Percentiles rank a stretch among this genome's conserved stretches.
These are phyloP conservation scores for Odocoileus virginianus DNA, from an alignment of 2,113 vertebrate species.

Conservation along the genomic window DNA sequence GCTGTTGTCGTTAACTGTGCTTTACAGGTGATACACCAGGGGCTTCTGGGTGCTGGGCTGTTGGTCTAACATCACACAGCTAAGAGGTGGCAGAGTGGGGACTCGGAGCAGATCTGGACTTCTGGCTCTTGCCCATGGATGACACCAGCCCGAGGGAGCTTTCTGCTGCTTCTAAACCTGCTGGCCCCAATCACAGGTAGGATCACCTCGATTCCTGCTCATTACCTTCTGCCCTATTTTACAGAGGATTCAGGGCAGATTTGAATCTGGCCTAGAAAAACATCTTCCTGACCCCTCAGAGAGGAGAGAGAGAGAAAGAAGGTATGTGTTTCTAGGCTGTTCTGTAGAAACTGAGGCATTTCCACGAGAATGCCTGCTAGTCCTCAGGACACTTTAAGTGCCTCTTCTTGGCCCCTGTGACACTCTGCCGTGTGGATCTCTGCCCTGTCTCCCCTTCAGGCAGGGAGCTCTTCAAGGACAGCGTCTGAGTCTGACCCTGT, in stretches of 20 bases:
- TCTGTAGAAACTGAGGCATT: neutral
- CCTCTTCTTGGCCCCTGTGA: neutral
- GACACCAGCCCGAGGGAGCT: neutral
- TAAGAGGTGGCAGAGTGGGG: neutral
- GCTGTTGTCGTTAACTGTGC: neutral
- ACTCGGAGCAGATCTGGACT: neutral
- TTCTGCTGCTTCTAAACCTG: neutral
- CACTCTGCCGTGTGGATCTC: neutral
- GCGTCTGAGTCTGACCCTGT: neutral
- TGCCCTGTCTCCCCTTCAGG: neutral
- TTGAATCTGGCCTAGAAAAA: conserved; percentile 61
- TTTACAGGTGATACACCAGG: neutral
- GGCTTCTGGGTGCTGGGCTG: neutral
- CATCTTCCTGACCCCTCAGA: neutral
- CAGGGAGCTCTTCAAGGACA: neutral
- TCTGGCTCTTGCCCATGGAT: neutral
- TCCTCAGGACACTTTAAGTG: neutral
- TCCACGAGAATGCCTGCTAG: neutral
- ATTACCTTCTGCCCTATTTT: conserved; percentile 56
- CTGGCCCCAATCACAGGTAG: neutral
- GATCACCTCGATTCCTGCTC: neutral
- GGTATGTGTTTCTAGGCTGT: neutral
- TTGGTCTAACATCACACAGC: neutral
- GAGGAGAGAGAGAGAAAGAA: neutral
- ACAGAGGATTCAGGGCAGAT: conserved; percentile 41